A percentile compares a stretch with the other conserved stretches of the same genome.
Evolutionary conservation across 2,113 vertebrate species (phyloP).

Genomic region (Phocoena phocoena): DNA sequence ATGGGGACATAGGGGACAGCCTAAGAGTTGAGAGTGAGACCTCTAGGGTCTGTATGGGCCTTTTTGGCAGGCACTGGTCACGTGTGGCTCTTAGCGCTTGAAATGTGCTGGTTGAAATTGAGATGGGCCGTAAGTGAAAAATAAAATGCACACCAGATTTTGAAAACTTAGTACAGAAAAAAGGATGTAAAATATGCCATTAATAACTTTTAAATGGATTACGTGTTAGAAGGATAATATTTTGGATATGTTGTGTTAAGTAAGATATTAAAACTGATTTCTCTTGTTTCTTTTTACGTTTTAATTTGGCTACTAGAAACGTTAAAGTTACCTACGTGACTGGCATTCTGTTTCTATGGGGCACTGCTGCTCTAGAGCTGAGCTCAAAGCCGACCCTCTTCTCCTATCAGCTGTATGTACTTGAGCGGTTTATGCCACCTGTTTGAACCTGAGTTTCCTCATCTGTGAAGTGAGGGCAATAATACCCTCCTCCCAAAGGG

Average conservation of each 20-base stretch:
- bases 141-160: neutral
- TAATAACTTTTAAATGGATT: neutral
- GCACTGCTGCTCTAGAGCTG: neutral
- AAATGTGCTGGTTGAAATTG: rapidly evolving
- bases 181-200: neutral
- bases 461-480: neutral
- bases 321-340: neutral
- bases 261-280: neutral
- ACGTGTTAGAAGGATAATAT: neutral
- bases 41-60: neutral
- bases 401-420: neutral
- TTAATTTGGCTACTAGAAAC: neutral
- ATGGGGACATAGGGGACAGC: neutral
- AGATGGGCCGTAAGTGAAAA: neutral
- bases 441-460: neutral
- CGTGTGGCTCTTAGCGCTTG: rapidly evolving
- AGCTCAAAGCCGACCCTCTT: neutral
- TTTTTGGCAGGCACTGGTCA: neutral
- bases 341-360: neutral
- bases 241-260: neutral
- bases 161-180: neutral
- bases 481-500: neutral
- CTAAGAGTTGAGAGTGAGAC: neutral
- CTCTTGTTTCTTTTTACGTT: neutral
- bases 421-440: neutral